Conservation (phyloP, 1,140 invertebrate species). For the Calosoma granatense region DNA sequence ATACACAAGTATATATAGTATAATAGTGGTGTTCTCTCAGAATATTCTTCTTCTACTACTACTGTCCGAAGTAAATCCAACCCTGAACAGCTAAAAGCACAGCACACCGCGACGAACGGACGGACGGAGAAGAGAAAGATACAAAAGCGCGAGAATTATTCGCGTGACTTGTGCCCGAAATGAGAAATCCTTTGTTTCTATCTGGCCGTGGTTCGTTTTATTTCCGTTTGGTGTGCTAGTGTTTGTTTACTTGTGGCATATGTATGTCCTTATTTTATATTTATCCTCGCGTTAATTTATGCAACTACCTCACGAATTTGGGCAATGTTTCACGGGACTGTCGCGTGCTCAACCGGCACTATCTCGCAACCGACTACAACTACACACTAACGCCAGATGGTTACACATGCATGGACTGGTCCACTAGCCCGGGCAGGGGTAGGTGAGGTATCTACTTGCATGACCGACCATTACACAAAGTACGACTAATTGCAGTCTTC, state of each 20-base stretch:
- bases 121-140: too few species aligned
- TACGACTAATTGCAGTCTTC: not conserved
- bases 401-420: too few species aligned
- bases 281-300: conserved; percentile 32
- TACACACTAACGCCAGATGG: not conserved
- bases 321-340: not conserved
- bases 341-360: not conserved
- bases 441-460: too few species aligned
- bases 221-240: conserved; percentile 12
- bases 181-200: not conserved
- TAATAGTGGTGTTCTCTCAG: too few species aligned
- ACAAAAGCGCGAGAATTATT: too few species aligned
- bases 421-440: too few species aligned
- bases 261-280: conserved; percentile 12
- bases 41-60: too few species aligned
- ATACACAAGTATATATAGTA: too few species aligned
- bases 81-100: too few species aligned
- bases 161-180: not conserved
- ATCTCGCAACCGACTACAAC: not conserved
- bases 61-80: too few species aligned
- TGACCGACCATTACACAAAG: not conserved
- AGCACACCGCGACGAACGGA: too few species aligned
- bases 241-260: conserved; percentile 15
- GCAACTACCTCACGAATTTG: conserved; percentile 20
- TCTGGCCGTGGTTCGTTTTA: not conserved